These are phyloP conservation scores for Microtus oregoni DNA, from an alignment of 2,113 vertebrate genomes.

Conservation along the genomic window DNA sequence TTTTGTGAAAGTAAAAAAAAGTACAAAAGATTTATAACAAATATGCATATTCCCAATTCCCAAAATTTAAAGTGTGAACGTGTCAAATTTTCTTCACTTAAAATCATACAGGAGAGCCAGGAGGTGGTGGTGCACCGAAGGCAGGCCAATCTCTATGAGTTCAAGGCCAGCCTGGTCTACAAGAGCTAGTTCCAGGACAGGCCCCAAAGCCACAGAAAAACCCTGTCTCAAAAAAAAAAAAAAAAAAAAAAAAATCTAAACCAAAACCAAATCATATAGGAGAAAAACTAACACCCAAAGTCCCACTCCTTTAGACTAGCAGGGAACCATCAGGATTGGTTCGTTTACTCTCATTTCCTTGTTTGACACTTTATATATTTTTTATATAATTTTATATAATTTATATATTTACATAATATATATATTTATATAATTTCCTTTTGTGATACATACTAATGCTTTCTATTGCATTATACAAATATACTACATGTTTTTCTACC, in stretches of 20 bases:
- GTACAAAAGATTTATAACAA: not conserved
- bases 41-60: not conserved
- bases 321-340: not conserved
- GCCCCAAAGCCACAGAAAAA: no score
- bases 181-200: no score
- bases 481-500: not conserved
- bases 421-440: no score
- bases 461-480: not conserved
- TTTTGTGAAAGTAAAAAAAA: not conserved
- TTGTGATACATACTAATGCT: not conserved
- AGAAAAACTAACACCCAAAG: not conserved
- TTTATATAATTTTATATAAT: no score
- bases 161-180: no score
- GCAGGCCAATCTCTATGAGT: no score
- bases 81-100: not conserved
- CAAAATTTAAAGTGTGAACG: not conserved
- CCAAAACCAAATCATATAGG: not conserved
- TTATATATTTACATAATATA: no score
- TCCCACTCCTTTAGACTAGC: not conserved
- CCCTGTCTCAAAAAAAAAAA: no score
- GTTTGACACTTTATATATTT: not conserved
- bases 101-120: not conserved
- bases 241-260: no score
- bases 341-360: not conserved
- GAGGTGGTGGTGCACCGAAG: no score